phyloP scores from a whole-genome alignment of 2,113 vertebrate species.

The Peucedramus taeniatus region DNA sequence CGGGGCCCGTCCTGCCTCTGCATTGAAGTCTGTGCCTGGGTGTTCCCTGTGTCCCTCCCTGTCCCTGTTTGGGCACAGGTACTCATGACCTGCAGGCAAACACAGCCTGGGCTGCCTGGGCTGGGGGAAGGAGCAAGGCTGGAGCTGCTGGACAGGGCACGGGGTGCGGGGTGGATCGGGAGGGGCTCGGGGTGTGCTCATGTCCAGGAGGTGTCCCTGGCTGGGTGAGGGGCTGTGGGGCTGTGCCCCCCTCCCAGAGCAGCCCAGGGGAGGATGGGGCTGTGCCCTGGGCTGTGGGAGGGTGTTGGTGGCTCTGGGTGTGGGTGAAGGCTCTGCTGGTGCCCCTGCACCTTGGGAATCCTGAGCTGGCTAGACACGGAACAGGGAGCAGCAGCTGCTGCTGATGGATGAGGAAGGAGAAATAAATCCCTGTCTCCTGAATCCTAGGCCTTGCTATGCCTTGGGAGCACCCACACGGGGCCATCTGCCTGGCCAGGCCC shows the following conservation, averaged over 20 bases:
- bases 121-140: background rate
- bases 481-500: background rate
- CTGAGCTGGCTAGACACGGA: background rate
- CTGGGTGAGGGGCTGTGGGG: background rate
- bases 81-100: background rate
- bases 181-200: fast-evolving
- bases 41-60: background rate
- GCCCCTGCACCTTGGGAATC: background rate
- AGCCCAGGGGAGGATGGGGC: background rate
- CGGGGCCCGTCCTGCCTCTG: background rate
- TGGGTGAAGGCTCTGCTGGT: background rate
- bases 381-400: background rate
- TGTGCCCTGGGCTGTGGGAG: background rate
- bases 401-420: background rate
- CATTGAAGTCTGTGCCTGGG: background rate
- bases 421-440: background rate
- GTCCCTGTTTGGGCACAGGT: background rate
- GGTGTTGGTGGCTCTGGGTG: background rate
- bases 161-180: fast-evolving
- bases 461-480: background rate
- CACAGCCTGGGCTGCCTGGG: background rate
- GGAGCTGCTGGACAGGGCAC: background rate
- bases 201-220: background rate
- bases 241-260: background rate
- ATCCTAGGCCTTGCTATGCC: background rate